Evolutionary conservation across 2,113 vertebrate genomes (phyloP).

Genomic region (chimpanzee (Pan troglodytes)): DNA sequence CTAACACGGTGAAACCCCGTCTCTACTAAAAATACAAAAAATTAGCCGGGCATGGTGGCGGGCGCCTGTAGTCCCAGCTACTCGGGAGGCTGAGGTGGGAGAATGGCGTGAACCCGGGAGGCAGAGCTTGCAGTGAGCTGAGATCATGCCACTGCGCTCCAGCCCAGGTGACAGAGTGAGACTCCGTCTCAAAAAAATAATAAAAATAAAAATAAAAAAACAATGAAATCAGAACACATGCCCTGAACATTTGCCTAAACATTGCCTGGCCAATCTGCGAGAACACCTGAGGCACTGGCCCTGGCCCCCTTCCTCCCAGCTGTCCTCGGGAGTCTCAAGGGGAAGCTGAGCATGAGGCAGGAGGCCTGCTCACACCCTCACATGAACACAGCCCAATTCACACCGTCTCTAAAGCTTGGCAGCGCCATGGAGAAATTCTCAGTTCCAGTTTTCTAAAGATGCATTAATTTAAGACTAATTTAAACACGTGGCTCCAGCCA

Average conservation of each 20-base stretch:
- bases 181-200: no score
- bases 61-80: no score
- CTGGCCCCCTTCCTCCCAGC: background rate
- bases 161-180: no score
- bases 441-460: background rate
- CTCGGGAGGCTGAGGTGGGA: no score
- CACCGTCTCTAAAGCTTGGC: background rate
- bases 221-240: background rate
- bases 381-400: background rate
- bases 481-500: background rate
- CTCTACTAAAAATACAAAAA: no score
- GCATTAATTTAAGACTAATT: background rate
- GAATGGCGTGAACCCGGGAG: no score
- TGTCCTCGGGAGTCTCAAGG: background rate
- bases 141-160: no score
- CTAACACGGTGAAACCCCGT: no score
- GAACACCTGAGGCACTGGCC: no score
- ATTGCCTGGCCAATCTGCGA: fast-evolving
- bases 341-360: background rate
- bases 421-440: background rate
- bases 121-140: no score
- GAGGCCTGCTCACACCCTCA: background rate
- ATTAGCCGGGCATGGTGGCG: no score
- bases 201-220: no score
- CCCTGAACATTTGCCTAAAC: fast-evolving